Conservation (phyloP, 2,888 invertebrate genomes). For the Phytoseiulus persimilis region DNA sequence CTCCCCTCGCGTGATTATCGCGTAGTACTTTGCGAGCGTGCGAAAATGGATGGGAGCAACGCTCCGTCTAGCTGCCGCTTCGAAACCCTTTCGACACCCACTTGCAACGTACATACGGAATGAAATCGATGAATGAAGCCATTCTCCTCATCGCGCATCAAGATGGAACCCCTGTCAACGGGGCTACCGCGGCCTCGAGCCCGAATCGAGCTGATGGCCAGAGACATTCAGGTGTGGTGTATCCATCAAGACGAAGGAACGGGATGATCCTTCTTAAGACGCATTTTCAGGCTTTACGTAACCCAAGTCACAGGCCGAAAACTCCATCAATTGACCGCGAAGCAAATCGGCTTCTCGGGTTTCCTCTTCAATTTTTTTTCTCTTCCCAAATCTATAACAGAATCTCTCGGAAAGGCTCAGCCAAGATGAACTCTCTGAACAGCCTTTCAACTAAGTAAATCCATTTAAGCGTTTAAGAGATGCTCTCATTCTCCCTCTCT, state of each 20-base stretch:
- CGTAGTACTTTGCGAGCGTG: too few species aligned
- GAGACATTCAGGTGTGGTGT: neutral
- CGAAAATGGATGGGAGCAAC: too few species aligned
- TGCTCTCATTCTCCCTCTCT: neutral
- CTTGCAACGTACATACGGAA: too few species aligned
- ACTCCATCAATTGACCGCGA: neutral
- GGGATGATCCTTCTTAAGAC: neutral
- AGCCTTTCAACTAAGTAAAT: neutral
- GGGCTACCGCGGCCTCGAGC: neutral
- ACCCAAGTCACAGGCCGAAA: neutral
- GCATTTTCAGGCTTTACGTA: neutral
- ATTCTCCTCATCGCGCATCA: neutral
- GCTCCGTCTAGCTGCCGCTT: too few species aligned
- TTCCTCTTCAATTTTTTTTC: neutral
- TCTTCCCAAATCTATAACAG: neutral
- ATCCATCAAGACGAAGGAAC: neutral
- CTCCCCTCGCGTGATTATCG: too few species aligned
- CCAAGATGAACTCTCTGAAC: neutral
- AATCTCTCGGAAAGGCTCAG: neutral
- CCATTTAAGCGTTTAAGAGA: neutral
- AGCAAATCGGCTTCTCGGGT: neutral
- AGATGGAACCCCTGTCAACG: neutral
- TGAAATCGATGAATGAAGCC: too few species aligned
- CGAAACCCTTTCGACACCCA: too few species aligned
- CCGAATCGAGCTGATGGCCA: neutral